A percentile compares a stretch with the other conserved stretches of the same genome.
phyloP scores from a whole-genome alignment of 1,140 invertebrate genomes.

The Maniola jurtina region DNA sequence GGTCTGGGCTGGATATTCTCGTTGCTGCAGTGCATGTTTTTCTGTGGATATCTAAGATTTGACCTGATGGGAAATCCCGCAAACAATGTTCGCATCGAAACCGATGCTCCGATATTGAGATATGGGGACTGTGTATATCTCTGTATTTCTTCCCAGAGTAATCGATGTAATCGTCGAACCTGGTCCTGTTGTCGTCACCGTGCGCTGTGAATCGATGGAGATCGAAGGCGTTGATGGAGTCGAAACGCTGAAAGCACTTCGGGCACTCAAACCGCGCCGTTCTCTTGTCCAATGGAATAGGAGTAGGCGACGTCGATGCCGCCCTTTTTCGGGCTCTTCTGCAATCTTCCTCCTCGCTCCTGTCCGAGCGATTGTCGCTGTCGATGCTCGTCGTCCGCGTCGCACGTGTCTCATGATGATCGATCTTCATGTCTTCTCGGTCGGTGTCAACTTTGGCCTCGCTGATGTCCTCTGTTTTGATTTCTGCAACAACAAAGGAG shows the following conservation, averaged over 20 bases:
- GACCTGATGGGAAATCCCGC: constrained; percentile 86
- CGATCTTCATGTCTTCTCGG: constrained; percentile 54
- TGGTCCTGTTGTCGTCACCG: constrained; percentile 76
- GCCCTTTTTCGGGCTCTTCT: constrained; percentile 69
- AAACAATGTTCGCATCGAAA: constrained; percentile 87
- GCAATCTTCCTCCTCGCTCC: constrained; percentile 75
- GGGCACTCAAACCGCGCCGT: constrained; percentile 85
- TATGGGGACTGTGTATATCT: constrained; percentile 83
- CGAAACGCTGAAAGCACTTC: constrained; percentile 84
- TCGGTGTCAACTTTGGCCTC: constrained; percentile 68
- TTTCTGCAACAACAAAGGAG: constrained; percentile 72
- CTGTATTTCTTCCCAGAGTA: constrained; percentile 89
- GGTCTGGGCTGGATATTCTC: constrained; percentile 67
- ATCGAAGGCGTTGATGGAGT: constrained; percentile 84
- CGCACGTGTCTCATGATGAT: constrained; percentile 47
- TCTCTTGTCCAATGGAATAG: constrained; percentile 85
- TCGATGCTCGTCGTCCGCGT: constrained; percentile 66
- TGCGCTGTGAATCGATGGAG: constrained; percentile 82
- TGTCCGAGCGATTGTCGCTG: constrained; percentile 67
- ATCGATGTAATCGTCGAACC: constrained; percentile 88
- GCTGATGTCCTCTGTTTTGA: constrained; percentile 72
- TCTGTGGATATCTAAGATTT: constrained; percentile 84
- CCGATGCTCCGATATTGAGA: constrained; percentile 81
- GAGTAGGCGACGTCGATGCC: constrained; percentile 68
- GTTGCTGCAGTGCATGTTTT: constrained; percentile 75